Evolutionary conservation across 2,113 vertebrate species (phyloP), one percentile per base, ranked within the genome.

Genomic region (Apus apus): DNA sequence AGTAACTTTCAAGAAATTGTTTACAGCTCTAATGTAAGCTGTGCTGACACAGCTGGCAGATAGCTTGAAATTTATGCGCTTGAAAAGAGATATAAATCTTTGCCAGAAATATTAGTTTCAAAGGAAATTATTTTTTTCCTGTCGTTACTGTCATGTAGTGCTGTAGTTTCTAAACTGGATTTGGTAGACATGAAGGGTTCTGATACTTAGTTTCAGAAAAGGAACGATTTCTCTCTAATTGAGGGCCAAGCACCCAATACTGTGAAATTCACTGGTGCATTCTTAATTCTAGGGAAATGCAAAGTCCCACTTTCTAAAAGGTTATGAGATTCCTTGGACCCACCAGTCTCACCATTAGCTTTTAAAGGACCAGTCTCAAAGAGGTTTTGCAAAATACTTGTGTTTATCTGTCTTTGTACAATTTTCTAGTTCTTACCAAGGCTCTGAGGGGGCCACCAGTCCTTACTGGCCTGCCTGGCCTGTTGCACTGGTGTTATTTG

Each of bases 51-150:
- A 95, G 76, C 85, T 89, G 72, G 91, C 67, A 89, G 85, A 88
- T 62, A 97, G 45, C 84, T 89, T 60, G 66, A 87, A 96, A 96
- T 58, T 90, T 62, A 93, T 94, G 80, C 80, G 87, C 87, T 89
- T 85, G 60, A 81, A 87, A 91, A 76, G 32, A 90, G 62, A 87
- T 4, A 87, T 3, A 84, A n/a, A 77, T 83, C 80, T 92, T 89
- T 76, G 83, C 86, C 91, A 96, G 73, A 94, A 97, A 83, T 91
- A 94, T n/a, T 80, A 58, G 56, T 88, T 91, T 92, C 73, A 70
- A 75, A 67, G 68, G 75, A 95, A 93, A 82, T 86, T 10, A 48
- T 30, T 84, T 90, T 96, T 95, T 95, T 78, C 38, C 57, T 87
- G 25, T 83, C 29, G 51, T 85, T 81, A 50, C 54, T 78, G 76